phyloP scores from a whole-genome alignment of 2,888 invertebrate genomes.

The Dryobotodes eremita region DNA sequence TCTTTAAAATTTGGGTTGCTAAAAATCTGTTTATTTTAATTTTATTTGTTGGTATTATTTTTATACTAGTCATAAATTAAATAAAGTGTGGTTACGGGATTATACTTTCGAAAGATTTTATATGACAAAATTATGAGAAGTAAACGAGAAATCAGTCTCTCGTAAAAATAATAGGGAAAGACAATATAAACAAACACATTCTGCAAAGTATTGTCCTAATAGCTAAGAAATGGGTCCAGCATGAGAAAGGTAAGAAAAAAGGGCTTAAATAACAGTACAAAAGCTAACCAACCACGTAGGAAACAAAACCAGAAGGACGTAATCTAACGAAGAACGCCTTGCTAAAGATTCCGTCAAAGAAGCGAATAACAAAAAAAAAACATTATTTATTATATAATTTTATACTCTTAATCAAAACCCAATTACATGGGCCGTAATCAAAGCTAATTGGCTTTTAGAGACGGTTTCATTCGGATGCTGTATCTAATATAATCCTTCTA shows the following conservation, averaged over 20 bases:
- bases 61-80: background rate
- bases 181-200: background rate
- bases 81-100: background rate
- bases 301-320: background rate
- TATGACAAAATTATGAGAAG: background rate
- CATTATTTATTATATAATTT: constrained; percentile 14
- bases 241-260: background rate
- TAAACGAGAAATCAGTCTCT: background rate
- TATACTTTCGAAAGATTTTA: background rate
- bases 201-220: too few species aligned
- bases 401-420: constrained; percentile 52
- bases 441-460: constrained; percentile 60
- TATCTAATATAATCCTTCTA: constrained; percentile 40
- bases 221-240: background rate
- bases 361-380: constrained; percentile 2
- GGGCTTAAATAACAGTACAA: background rate
- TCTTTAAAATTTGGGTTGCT: background rate
- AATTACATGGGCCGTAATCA: constrained; percentile 52
- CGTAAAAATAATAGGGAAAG: background rate
- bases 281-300: background rate
- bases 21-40: background rate
- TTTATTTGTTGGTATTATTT: background rate
- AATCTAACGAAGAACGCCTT: background rate
- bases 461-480: constrained; percentile 27
- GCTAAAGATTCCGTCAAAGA: background rate